These are phyloP conservation scores for Onchidella celtica DNA, from an alignment of 2,888 invertebrate species.

Conservation along the genomic window DNA sequence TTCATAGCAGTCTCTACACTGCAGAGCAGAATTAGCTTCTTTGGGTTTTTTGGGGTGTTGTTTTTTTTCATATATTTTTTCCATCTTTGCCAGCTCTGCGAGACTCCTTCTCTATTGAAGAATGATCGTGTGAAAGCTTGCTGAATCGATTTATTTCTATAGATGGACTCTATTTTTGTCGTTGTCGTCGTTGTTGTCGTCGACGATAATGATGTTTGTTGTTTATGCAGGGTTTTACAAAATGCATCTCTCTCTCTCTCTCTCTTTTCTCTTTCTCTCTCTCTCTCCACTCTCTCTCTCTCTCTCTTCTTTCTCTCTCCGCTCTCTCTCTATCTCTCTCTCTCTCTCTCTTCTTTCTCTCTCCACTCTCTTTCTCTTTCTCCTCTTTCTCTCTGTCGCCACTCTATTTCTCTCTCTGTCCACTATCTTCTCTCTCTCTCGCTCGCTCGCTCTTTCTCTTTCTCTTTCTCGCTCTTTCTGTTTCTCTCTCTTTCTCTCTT, in stretches of 20 bases:
- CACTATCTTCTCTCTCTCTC: background rate
- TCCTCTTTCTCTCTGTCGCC: background rate
- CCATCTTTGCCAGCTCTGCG: too few relatives aligned
- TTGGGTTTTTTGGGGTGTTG: too few relatives aligned
- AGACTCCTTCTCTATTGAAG: too few relatives aligned
- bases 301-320: background rate
- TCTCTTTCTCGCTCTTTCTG: conserved; percentile 37
- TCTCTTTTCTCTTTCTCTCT: background rate
- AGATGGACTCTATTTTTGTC: too few relatives aligned
- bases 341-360: conserved; percentile 6
- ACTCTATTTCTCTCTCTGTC: background rate
- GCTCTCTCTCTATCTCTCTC: conserved; percentile 20
- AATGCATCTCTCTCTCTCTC: background rate
- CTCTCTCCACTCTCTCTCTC: background rate
- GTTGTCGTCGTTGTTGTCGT: too few relatives aligned
- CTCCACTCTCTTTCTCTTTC: background rate
- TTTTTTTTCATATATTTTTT: too few relatives aligned
- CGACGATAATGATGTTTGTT: too few relatives aligned
- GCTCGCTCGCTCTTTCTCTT: conserved; percentile 3
- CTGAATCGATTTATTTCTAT: too few relatives aligned
- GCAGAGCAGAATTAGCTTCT: too few relatives aligned
- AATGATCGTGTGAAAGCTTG: too few relatives aligned
- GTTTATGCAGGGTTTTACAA: too few relatives aligned
- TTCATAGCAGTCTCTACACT: too few relatives aligned
- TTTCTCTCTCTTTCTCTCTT: background rate